Evolutionary conservation across 2,113 vertebrate species (phyloP), one percentile per base, ranked within the genome.

Genomic region (Sylvietta virens): DNA sequence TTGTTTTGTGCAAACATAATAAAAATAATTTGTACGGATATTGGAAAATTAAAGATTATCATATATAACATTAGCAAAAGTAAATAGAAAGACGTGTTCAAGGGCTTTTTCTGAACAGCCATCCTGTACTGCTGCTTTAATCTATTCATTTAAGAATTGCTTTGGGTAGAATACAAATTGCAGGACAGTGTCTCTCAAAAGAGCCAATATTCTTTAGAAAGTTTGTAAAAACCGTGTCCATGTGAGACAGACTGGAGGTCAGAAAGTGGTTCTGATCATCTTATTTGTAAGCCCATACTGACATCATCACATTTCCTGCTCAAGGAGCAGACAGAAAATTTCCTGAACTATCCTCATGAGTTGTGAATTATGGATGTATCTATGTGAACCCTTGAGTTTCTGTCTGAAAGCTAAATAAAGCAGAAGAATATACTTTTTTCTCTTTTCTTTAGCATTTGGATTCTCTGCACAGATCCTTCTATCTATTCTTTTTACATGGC

Each of bases 311-410:
- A 30, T 78, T 81, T 83, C 67, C 69, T 71, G 77, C 35, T 81
- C 77, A 84, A 88, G n/a, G 20, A 94, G 37, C 31, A 47, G 31
- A 37, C 5, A 66, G 84, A 90, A 81, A 64, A 26, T 91, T 81
- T 51, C 51, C 61, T 60, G 31, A 83, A n/a, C 51, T 66, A 81
- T 62, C 51, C 83, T 88, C 92, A 16, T 33, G 65, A 94, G 69
- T 40, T 81, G 76, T 97, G 47, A 96, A 95, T 96, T 96, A 96
- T 95, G 72, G 61, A 96, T 95, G 78, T 45, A 56, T 11, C 51
- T 35, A 53, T 85, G 44, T 11, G 7, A 87, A 76, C 5, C 40
- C 53, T 56, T 45, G 40, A 80, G 17, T 51, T 89, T 72, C 73
- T 56, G 11, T n/a, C 31, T 91, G 80, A 81, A 96, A 92, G 69